Base-by-base conservation (phyloP, 2,797 vertebrate species). In the Nasua narica region DNA sequence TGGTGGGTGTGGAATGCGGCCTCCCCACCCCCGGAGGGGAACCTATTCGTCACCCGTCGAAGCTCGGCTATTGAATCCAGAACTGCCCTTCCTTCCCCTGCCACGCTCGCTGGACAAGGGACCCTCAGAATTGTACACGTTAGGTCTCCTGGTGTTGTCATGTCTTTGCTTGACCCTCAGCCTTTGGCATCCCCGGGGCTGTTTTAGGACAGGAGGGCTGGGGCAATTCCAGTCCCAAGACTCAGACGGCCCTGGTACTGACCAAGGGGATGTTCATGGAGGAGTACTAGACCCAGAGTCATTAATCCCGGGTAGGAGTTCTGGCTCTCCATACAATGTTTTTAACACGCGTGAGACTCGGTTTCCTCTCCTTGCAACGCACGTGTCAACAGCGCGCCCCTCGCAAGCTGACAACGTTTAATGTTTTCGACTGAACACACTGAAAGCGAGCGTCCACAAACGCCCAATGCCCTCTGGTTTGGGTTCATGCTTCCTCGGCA, bases 281-380 rank as follows among this genome's bases (percentile, higher is more conserved):
- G 52, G 21, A 23, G 9, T 67, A 40, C 40, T n/a, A 56, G 27
- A n/a, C 19, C 25, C 0, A 32, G 32, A 25, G 25, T 27, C 19
- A 0, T 13, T 23, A n/a, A 65, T 19, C 29, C 23, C 2, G 0
- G 43, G 3, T 3, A 10, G 25, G 1, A 14, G 18, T n/a, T 62
- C 54, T 11, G 25, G 35, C 5, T 32, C 58, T 18, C 35, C 27
- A 32, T 0, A 11, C 7, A 29, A 29, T 79, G 35, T 2, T 60
- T 48, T 54, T 85, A 67, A 60, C 56, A 50, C 27, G 1, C 0
- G 0, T 7, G 14, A 40, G 50, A 11, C 43, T 52, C 60, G 14
- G n/a, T 91, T 52, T 81, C 8, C 52, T 72, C 21, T 79, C n/a
- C 52, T 58, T 27, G 27, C n/a, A 15, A 54, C 7, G 65, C 43